A percentile compares a stretch with the other conserved stretches of the same genome.
Evolutionary conservation across 2,888 invertebrate species (phyloP).

Genomic region (Diarsia mendica): DNA sequence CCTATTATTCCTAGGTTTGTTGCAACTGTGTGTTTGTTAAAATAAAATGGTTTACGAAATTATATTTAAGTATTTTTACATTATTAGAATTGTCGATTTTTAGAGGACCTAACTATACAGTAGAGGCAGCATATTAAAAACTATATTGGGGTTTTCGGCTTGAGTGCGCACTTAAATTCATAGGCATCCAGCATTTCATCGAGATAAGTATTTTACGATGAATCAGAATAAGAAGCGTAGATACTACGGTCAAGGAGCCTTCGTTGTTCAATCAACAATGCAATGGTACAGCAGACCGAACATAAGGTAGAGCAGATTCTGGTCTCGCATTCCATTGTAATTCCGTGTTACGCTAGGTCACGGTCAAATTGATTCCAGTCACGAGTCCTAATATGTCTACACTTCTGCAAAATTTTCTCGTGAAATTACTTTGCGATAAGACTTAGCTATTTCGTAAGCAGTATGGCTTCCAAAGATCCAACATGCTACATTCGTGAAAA

Average conservation of each 20-base stretch:
- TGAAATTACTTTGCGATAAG: too few species aligned
- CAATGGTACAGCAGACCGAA: not conserved
- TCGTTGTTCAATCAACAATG: not conserved
- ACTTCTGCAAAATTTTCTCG: too few species aligned
- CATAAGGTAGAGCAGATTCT: not conserved
- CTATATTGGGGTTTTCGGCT: not conserved
- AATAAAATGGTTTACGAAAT: conserved; percentile 9
- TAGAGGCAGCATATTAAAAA: conserved; percentile 31
- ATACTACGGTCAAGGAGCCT: conserved; percentile 3
- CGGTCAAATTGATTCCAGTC: not conserved
- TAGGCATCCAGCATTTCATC: not conserved
- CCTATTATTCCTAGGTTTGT: conserved; percentile 5
- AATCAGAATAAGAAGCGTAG: not conserved
- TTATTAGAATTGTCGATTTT: conserved; percentile 9
- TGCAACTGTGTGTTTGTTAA: conserved; percentile 11
- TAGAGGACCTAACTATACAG: not conserved
- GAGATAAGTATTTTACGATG: not conserved
- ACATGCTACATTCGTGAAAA: too few species aligned
- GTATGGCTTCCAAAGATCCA: too few species aligned
- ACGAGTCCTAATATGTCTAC: too few species aligned
- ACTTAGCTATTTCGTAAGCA: too few species aligned
- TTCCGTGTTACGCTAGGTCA: not conserved
- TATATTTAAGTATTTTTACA: conserved; percentile 36
- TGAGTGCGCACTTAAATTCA: not conserved
- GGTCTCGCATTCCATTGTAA: not conserved